Evolutionary conservation across 2,888 invertebrate genomes (phyloP).

Genomic region (Neuroscelio doddi): DNA sequence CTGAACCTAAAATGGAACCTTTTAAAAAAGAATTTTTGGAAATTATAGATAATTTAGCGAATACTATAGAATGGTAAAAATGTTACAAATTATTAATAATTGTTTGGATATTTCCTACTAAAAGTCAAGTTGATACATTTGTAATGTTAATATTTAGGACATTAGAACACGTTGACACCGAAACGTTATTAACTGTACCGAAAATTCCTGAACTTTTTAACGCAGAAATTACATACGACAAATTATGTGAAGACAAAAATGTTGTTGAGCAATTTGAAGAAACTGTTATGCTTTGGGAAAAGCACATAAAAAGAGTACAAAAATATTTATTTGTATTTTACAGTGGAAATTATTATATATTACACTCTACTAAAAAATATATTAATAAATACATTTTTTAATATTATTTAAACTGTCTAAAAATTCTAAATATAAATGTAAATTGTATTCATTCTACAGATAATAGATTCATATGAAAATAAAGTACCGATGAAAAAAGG

Average conservation of each 20-base stretch:
- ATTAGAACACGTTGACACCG: constrained; percentile 84
- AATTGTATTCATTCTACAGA: too few species aligned
- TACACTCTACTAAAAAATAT: too few species aligned
- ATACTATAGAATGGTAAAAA: constrained; percentile 60
- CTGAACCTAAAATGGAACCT: constrained; percentile 47
- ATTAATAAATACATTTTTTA: too few species aligned
- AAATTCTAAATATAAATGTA: too few species aligned
- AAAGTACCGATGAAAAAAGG: constrained; percentile 80
- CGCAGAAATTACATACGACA: constrained; percentile 66
- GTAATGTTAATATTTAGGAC: too few species aligned
- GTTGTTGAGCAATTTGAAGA: constrained; percentile 77
- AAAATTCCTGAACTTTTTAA: constrained; percentile 74
- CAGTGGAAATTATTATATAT: background rate
- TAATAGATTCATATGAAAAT: constrained; percentile 55
- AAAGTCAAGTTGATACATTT: too few species aligned
- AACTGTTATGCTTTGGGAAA: constrained; percentile 78
- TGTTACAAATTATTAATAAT: constrained; percentile 63
- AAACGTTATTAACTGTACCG: constrained; percentile 79
- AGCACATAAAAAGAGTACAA: constrained; percentile 77
- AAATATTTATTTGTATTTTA: background rate
- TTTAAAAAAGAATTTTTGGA: constrained; percentile 58
- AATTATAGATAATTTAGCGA: constrained; percentile 59
- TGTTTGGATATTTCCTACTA: constrained; percentile 1
- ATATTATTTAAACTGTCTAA: too few species aligned
- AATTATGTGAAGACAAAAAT: constrained; percentile 73